Conservation (phyloP, 2,888 invertebrate genomes). For the Erpobdella octoculata region DNA sequence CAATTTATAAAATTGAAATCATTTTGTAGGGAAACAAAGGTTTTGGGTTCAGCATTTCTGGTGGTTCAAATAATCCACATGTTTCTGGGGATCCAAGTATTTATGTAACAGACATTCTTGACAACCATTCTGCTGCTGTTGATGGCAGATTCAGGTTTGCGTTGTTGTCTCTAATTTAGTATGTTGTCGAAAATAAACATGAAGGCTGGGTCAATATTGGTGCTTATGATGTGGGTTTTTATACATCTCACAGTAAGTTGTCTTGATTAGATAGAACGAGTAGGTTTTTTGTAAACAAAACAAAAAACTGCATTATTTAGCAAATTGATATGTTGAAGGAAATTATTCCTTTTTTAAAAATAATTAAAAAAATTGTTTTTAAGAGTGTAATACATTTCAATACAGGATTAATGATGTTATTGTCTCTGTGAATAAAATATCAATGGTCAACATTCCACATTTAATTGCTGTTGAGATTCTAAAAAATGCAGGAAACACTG, state of each 20-base stretch:
- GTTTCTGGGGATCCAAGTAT: constrained; percentile 23
- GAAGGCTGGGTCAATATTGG: not conserved
- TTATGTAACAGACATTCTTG: constrained; percentile 25
- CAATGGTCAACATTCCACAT: constrained; percentile 24
- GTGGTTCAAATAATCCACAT: constrained; percentile 21
- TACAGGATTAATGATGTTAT: constrained; percentile 25
- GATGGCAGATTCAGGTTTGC: constrained; percentile 26
- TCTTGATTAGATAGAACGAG: too few species aligned
- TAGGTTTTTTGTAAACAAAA: too few species aligned
- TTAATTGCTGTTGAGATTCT: constrained; percentile 18
- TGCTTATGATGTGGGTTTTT: not conserved
- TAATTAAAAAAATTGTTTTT: too few species aligned
- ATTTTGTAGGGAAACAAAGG: constrained; percentile 20
- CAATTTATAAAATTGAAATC: too few species aligned
- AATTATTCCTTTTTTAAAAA: too few species aligned
- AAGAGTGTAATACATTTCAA: too few species aligned
- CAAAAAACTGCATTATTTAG: too few species aligned
- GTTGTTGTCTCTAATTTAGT: not conserved
- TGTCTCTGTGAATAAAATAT: constrained; percentile 18
- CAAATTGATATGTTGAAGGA: too few species aligned
- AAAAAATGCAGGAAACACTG: constrained; percentile 19
- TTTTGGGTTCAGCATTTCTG: constrained; percentile 29
- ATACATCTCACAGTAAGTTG: not conserved
- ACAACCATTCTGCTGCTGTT: constrained; percentile 19
- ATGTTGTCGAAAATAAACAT: not conserved